These are phyloP conservation scores for Mus spicilegus DNA, from an alignment of 2,113 vertebrate genomes.

Conservation along the genomic window DNA sequence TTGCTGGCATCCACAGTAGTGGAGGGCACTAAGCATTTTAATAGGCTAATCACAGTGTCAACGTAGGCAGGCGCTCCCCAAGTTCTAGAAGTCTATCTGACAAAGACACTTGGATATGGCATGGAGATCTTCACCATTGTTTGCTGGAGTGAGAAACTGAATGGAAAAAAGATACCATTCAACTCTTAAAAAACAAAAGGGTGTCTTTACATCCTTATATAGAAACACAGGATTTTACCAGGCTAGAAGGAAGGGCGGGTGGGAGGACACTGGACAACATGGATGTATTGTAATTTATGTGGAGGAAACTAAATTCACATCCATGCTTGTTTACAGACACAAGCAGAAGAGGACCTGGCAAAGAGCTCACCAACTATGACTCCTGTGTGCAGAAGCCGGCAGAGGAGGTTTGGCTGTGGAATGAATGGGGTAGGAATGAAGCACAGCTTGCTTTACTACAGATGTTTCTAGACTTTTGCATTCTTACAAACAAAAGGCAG, in stretches of 20 bases:
- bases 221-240: conserved; percentile 40
- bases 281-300: not conserved
- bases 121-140: not conserved
- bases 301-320: not conserved
- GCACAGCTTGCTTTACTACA: conserved; percentile 2
- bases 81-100: not conserved
- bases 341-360: not conserved
- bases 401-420: no score
- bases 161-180: not conserved
- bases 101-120: not conserved
- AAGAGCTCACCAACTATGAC: not conserved
- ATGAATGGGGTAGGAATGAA: not conserved
- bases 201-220: not conserved
- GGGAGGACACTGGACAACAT: not conserved
- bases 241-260: not conserved
- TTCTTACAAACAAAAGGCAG: not conserved
- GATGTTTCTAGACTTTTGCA: not conserved
- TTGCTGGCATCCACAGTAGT: not conserved
- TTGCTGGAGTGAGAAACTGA: not conserved
- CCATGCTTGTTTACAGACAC: not conserved
- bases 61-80: not conserved
- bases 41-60: not conserved
- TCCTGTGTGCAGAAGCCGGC: not conserved
- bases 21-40: not conserved
- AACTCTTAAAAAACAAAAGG: conserved; percentile 11